Base-by-base conservation (phyloP, 2,888 invertebrate genomes). In the Cheilosia variabilis region DNA sequence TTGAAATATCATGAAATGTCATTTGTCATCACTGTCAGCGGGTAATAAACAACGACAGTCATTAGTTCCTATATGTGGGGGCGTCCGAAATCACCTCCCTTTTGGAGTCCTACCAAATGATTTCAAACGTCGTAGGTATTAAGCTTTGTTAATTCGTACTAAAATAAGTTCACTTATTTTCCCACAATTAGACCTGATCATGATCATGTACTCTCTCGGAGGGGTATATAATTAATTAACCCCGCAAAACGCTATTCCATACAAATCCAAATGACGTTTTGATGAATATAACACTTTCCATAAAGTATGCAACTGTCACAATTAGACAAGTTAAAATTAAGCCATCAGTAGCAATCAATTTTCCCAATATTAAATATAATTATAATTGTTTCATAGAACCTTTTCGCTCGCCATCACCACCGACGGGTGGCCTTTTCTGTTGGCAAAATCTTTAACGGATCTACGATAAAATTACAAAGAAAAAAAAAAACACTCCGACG, bases 301-400 rank as follows among this genome's bases (percentile, higher is more conserved):
- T 22, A 4, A 22, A 7, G 2, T 10, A 63, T 37, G n/a, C 9
- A 50, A 41, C 24, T 37, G 22, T 55, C 17, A 55, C 53, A 19
- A 58, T 19, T 15, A 52, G 13, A 27, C 43, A 17, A 15, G 27
- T 47, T 62, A 19, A 41, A 43, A 58, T 58, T 58, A 27, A 37
- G 13, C 24, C 31, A 65, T 31, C 22, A 10, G 10, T 41, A 47
- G 34, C 78, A 57, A 47, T 58, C n/a, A 63, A 55, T 52, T 57
- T 65, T 22, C 9, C 22, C 27, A 65, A 53, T 66, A 68, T 57
- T 63, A 62, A 55, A 45, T 63, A 62, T 63, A 62, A 55, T 52
- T 63, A 62, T 43, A 63, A 41, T 58, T 71, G 53, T 17, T 63
- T 63, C 53, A 15, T 57, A 5, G 63, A 69, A 52, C 63, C 41